Conservation (phyloP, 1,140 invertebrate genomes). For the Ladona fulva region DNA sequence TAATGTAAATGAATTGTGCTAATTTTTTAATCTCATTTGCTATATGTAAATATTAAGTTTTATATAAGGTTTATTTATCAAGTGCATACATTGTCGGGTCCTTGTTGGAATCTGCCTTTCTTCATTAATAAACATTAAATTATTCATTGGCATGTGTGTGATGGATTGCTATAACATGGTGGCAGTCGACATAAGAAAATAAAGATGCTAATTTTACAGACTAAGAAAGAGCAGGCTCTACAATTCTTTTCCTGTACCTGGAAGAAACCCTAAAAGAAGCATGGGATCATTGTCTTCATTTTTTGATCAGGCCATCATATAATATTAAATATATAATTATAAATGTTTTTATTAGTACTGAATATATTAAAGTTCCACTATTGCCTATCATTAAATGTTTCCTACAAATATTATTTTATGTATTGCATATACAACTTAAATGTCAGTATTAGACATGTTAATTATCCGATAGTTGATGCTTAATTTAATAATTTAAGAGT, state of each 20-base stretch:
- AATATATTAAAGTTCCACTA: no score
- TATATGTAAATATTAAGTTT: slow-evolving; percentile 5
- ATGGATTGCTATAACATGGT: slow-evolving; percentile 5
- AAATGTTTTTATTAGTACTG: no score
- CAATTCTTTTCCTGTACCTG: not conserved
- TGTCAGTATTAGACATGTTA: no score
- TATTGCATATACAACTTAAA: no score
- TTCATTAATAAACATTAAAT: not conserved
- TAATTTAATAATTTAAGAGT: no score
- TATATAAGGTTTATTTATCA: slow-evolving; percentile 9
- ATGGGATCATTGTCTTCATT: no score
- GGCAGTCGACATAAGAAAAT: slow-evolving; percentile 2
- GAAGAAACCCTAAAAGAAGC: no score
- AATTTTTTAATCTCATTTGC: slow-evolving; percentile 5
- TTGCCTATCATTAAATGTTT: no score
- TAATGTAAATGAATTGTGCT: slow-evolving; percentile 7
- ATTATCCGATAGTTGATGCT: no score
- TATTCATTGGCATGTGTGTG: slow-evolving; percentile 9
- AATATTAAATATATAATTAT: no score
- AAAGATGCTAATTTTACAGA: slow-evolving; percentile 7
- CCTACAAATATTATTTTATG: no score
- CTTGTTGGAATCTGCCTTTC: not conserved
- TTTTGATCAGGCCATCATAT: no score
- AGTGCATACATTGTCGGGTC: slow-evolving; percentile 3
- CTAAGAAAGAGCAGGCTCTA: not conserved